phyloP scores from a whole-genome alignment of 2,888 invertebrate species.

The Tuta absoluta region DNA sequence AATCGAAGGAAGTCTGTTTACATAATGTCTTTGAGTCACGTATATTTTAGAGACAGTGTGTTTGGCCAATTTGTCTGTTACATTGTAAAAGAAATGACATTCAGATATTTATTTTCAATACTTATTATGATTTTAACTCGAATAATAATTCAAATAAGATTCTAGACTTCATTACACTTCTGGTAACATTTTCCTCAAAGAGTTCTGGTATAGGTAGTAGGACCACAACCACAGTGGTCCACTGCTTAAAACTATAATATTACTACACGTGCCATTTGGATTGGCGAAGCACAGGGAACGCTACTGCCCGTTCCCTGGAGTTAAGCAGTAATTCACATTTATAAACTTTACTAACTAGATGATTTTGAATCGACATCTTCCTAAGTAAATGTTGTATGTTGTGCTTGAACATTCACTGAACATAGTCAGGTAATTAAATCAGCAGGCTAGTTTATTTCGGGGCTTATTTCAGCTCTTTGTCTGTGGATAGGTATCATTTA shows the following conservation, averaged over 20 bases:
- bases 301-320: too few species aligned
- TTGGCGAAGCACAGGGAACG: too few species aligned
- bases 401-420: slow-evolving; percentile 50
- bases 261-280: too few species aligned
- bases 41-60: slow-evolving; percentile 62
- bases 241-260: too few species aligned
- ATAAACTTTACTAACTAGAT: too few species aligned
- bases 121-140: slow-evolving; percentile 57
- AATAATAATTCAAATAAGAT: too few species aligned
- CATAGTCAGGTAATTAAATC: slow-evolving; percentile 51
- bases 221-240: too few species aligned
- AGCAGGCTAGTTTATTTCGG: slow-evolving; percentile 41
- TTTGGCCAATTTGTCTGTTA: slow-evolving; percentile 70
- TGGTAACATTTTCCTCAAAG: too few species aligned
- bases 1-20: slow-evolving; percentile 59
- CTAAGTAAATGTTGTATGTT: slow-evolving; percentile 63
- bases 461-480: slow-evolving; percentile 41
- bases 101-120: neutral
- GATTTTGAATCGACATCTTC: slow-evolving; percentile 61
- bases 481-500: slow-evolving; percentile 29
- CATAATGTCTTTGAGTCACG: slow-evolving; percentile 60
- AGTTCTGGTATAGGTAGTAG: too few species aligned
- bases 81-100: slow-evolving; percentile 70
- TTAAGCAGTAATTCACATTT: too few species aligned
- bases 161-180: too few species aligned